Conservation (phyloP, 2,113 vertebrate species). For the Elaphurus davidianus region DNA sequence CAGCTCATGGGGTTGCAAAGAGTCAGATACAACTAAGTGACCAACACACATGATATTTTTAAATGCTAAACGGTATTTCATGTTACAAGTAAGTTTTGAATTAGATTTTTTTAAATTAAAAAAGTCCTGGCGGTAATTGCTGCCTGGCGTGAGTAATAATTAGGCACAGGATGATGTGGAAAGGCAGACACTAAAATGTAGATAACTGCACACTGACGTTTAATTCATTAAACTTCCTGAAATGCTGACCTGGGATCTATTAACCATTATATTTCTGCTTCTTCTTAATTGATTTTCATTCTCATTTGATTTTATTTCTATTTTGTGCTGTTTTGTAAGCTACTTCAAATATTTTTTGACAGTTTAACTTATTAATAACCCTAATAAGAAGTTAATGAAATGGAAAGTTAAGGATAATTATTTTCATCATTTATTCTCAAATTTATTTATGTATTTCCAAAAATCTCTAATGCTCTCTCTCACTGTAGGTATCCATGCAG, state of each 20-base stretch:
- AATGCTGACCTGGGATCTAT: neutral
- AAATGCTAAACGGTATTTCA: neutral
- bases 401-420: neutral
- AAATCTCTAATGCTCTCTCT: neutral
- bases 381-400: constrained; percentile 20
- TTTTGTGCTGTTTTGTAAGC: neutral
- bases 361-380: constrained; percentile 40
- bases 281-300: neutral
- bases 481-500: neutral
- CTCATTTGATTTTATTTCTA: neutral
- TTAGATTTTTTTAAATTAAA: neutral
- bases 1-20: neutral
- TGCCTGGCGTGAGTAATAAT: neutral
- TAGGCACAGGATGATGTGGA: neutral
- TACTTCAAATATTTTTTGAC: neutral
- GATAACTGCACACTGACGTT: neutral
- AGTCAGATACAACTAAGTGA: neutral
- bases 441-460: neutral
- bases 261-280: neutral
- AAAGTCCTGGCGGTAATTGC: neutral
- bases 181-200: neutral
- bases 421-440: neutral
- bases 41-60: neutral
- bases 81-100: neutral
- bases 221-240: neutral